Evolutionary conservation across 1,140 invertebrate species (phyloP), one percentile per base, ranked within the genome.

Genomic region (Drosophila sulfurigaster): DNA sequence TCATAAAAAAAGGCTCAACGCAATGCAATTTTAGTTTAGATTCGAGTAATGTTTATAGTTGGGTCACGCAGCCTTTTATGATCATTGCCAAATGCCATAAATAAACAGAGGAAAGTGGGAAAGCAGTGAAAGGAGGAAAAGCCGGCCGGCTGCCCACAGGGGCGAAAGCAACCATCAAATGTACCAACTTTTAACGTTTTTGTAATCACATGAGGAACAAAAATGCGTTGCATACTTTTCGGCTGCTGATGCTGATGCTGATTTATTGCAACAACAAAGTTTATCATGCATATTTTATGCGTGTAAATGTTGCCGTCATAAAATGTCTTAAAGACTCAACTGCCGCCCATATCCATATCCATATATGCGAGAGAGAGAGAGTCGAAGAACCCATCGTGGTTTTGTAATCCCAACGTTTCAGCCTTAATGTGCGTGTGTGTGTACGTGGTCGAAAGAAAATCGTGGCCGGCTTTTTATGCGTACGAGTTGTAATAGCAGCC

Each of bases 241-340:
- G 60, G 72, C 3, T 32, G 7, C 67, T 69, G 49, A 15, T 46
- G 57, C 49, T 64, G 63, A 66, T 75, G 78, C 77, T 87, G 82
- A 88, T 91, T 91, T 91, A 91, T 91, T 91, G 88, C 80, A 83
- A 79, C 81, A 85, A 91, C 81, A 85, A 91, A 88, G 80, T 91
- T 91, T 89, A 91, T 91, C 88, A 91, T 91, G 88, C 88, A 91
- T 91, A 91, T 88, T 91, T 91, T 82, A 91, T 91, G 89, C 79
- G 89, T 79, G 88, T 91, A 91, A 91, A 91, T 91, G 89, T 91
- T 76, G 83, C 81, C 89, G 77, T 86, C 89, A 91, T 91, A 91
- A 91, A 91, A 91, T 76, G 77, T 58, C 77, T 82, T 72, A 62
- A 75, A 65, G 71, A 77, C 67, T 32, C 32, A 56, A 28, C 16